Percentiles rank a stretch among this genome's conserved stretches.
Evolutionary conservation across 2,113 vertebrate genomes (phyloP).

Genomic region (Pteropus alecto): DNA sequence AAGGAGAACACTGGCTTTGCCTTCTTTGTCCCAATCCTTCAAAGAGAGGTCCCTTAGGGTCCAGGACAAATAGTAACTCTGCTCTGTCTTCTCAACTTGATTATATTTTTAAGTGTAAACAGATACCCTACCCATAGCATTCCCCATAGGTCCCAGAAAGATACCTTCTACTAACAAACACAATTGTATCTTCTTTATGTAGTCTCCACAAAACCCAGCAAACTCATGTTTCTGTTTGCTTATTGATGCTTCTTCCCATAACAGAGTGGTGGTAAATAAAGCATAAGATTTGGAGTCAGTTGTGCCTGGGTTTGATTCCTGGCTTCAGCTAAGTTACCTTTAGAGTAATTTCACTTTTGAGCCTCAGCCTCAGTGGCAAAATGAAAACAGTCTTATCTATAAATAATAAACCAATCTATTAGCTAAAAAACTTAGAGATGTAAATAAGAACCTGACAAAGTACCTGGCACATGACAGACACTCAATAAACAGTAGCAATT

Average conservation of each 20-base stretch:
- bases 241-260: neutral
- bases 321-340: neutral
- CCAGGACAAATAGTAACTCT: neutral
- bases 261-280: neutral
- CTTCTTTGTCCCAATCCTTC: neutral
- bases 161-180: neutral
- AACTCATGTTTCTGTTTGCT: neutral
- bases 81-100: neutral
- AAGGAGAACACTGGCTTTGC: neutral
- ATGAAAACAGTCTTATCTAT: neutral
- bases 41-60: neutral
- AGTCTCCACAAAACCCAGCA: neutral
- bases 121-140: neutral
- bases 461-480: neutral
- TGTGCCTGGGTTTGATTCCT: neutral
- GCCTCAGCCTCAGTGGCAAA: neutral
- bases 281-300: neutral
- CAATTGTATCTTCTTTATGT: neutral
- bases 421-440: slow-evolving; percentile 9
- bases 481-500: neutral
- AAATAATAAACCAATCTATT: neutral
- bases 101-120: neutral
- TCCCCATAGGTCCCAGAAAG: neutral
- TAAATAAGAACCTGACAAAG: slow-evolving; percentile 23
- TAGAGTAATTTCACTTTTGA: neutral